Evolutionary conservation across 2,888 invertebrate species (phyloP).

Genomic region (Lamellibrachia satsuma): DNA sequence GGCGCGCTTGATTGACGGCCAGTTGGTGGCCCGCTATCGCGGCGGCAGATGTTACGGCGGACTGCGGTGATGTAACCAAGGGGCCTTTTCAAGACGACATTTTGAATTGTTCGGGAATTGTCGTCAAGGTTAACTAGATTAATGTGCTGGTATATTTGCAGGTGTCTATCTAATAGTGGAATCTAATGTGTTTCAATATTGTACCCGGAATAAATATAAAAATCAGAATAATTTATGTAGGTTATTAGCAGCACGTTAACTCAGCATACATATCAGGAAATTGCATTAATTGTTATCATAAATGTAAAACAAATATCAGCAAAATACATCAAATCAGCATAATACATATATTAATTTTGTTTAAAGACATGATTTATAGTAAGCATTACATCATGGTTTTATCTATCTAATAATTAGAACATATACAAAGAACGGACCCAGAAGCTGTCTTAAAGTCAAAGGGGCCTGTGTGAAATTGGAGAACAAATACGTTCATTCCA

Average conservation of each 20-base stretch:
- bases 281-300: background rate
- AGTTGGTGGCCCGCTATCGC: background rate
- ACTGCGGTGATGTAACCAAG: background rate
- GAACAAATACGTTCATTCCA: background rate
- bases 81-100: background rate
- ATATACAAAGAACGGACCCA: background rate
- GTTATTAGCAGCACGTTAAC: background rate
- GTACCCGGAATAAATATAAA: background rate
- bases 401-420: too few relatives aligned
- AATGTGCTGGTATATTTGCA: background rate
- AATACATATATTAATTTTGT: background rate
- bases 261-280: background rate
- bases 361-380: too few relatives aligned
- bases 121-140: background rate
- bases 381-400: too few relatives aligned
- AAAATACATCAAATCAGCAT: background rate
- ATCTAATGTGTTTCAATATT: background rate
- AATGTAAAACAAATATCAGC: background rate
- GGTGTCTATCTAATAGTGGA: background rate
- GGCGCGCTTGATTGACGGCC: background rate
- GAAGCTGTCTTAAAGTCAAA: background rate
- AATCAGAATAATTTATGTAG: background rate
- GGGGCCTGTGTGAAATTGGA: background rate
- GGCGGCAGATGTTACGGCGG: conserved; percentile 3
- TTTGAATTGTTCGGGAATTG: background rate